Base-by-base conservation (phyloP, 2,113 vertebrate species). In the Phyllostomus discolor region DNA sequence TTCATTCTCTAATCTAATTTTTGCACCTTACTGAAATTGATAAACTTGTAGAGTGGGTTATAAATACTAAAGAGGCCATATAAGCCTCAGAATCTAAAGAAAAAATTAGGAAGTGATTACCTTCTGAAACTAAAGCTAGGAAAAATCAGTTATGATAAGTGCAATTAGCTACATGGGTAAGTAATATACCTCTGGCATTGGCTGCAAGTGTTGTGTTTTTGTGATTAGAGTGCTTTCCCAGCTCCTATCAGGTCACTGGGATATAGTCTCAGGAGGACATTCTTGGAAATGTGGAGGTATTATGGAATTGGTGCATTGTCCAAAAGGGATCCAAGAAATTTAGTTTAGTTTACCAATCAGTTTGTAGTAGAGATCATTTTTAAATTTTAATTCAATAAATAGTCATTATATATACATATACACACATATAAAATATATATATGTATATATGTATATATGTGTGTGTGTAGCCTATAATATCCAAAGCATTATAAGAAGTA, bases 31-130 rank as follows among this genome's bases (percentile, higher is more conserved):
- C 1, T 41, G n/a, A 95, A 96, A 90, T 26, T 5, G 28, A 81
- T 81, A 82, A 89, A 46, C 84, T n/a, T 95, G 50, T 90, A 79
- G 43, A 67, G 10, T 46, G 26, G 4, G 14, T 76, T 81, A 28
- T 41, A 92, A 90, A n/a, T 66, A 86, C 64, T 54, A 87, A 82
- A 80, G 64, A 88, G 16, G 9, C 12, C 82, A 4, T 24, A 70
- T 33, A 84, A 70, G 15, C 33, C 31, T 90, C 43, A 94, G 66
- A 82, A 84, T 92, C 88, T 48, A 43, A 20, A 88, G 80, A 83
- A 87, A 90, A 92, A 78, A 35, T 73, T 78, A 94, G 80, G 52
- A 88, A 93, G 48, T 41, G 28, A 92, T 78, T 46, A 86, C 33
- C 2, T 78, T 78, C 57, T 96, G 33, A 75, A 76, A 84, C 24